Percentiles rank a stretch among this genome's conserved stretches.
phyloP scores from a whole-genome alignment of 2,888 invertebrate genomes.

The Physocephala rufipes region DNA sequence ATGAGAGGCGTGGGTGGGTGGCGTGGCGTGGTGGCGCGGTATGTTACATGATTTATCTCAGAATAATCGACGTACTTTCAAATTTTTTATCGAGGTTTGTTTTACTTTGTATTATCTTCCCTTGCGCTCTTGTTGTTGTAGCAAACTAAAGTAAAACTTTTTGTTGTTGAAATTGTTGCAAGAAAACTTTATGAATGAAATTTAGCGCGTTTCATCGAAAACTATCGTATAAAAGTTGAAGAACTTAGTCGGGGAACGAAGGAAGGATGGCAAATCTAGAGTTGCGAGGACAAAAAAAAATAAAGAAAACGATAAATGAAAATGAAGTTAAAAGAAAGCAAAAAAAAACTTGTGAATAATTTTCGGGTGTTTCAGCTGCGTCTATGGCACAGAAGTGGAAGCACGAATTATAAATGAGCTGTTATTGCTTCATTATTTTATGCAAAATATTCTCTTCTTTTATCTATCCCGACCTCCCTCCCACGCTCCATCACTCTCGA shows the following conservation, averaged over 20 bases:
- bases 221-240: background rate
- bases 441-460: slow-evolving; percentile 33
- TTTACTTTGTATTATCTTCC: no score
- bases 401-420: slow-evolving; percentile 22
- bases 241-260: background rate
- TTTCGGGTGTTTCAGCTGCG: slow-evolving; percentile 38
- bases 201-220: slow-evolving; percentile 14
- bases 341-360: slow-evolving; percentile 3
- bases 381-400: background rate
- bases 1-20: no score
- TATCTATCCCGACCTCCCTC: background rate
- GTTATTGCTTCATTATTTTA: slow-evolving; percentile 43
- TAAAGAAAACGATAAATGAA: slow-evolving; percentile 1
- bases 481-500: background rate
- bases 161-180: slow-evolving; percentile 11
- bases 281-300: background rate
- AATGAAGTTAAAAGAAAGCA: background rate
- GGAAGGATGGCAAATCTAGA: background rate
- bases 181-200: slow-evolving; percentile 38
- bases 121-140: background rate
- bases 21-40: no score
- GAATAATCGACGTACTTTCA: no score
- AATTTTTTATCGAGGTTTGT: no score
- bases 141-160: background rate
- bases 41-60: no score